Evolutionary conservation across 2,113 vertebrate species (phyloP), one percentile per base, ranked within the genome.

Genomic region (Falcunculus frontatus): DNA sequence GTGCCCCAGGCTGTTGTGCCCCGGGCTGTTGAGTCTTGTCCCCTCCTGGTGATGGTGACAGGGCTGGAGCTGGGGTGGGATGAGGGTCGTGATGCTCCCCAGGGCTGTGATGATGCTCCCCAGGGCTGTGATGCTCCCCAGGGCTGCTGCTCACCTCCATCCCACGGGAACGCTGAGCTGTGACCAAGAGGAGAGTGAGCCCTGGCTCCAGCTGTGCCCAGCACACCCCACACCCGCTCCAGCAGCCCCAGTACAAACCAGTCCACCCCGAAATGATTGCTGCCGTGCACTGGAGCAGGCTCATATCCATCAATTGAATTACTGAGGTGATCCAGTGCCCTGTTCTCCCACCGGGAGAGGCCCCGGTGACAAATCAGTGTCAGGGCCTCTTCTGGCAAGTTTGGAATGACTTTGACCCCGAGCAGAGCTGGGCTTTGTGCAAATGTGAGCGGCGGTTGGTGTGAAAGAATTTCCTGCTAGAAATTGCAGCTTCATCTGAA

Each of bases 41-140:
- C 76, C 47, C 52, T 57, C 21, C 41, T 0, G 9, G 39, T 2
- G 65, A 0, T 0, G 9, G 39, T 2, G 65, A 0, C 0, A 16
- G 2, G 29, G 10, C 8, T 0, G 25, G 30, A 6, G 69, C 70
- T 30, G n/a, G n/a, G 32, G 0, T 30, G 52, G 83, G 42, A 10
- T n/a, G 55, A 63, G 35, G 16, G 35, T 15, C 17, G 32, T 21
- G 63, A 15, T 11, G 16, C 26, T 29, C 50, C 26, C n/a, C n/a
- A n/a, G n/a, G n/a, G n/a, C n/a, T n/a, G n/a, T 37, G 59, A n/a
- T 73, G 46, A 37, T 29, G 55, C 1, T 46, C 30, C 0, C 17
- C 22, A 0, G 75, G 25, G 25, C 50, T 37, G 59, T 73, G 46
- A 37, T 29, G 55, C 1, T 46, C 30, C 0, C 17, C 22, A 0